These are phyloP conservation scores for Podotricha telesiphe DNA, from an alignment of 2,888 invertebrate species.

Conservation along the genomic window DNA sequence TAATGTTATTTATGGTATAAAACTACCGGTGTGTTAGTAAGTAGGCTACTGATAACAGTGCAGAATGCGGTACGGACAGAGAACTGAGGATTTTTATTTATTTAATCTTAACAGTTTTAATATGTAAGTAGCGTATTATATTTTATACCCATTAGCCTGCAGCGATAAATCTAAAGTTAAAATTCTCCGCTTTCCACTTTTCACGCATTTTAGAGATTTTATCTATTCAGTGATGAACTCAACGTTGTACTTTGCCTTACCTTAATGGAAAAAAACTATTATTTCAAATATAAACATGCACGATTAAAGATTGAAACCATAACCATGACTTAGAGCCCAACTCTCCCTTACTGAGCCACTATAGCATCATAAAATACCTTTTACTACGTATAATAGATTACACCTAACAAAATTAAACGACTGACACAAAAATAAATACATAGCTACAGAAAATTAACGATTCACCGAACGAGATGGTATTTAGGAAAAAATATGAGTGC, in stretches of 20 bases:
- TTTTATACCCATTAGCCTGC: no score
- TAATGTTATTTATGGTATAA: constrained; percentile 43
- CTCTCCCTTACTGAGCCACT: neutral
- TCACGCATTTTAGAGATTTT: no score
- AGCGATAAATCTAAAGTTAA: no score
- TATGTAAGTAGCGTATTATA: neutral
- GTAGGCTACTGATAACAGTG: constrained; percentile 36
- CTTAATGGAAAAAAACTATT: no score
- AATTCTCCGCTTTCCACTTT: no score
- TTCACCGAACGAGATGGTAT: constrained; percentile 46
- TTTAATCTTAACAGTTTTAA: neutral
- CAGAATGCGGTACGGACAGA: constrained; percentile 26
- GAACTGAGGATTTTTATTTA: constrained; percentile 22
- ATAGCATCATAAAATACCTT: neutral
- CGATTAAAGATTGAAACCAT: no score
- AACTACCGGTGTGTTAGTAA: constrained; percentile 39
- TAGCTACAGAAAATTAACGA: constrained; percentile 47
- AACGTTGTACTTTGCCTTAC: no score
- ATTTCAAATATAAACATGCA: neutral
- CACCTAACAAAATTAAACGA: constrained; percentile 36
- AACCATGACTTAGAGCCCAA: no score
- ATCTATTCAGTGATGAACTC: no score
- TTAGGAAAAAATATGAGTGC: constrained; percentile 49
- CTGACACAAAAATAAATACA: constrained; percentile 40
- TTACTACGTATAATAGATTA: constrained; percentile 4